These are phyloP conservation scores for Ctena decussata DNA, from an alignment of 2,888 invertebrate species.

Conservation along the genomic window DNA sequence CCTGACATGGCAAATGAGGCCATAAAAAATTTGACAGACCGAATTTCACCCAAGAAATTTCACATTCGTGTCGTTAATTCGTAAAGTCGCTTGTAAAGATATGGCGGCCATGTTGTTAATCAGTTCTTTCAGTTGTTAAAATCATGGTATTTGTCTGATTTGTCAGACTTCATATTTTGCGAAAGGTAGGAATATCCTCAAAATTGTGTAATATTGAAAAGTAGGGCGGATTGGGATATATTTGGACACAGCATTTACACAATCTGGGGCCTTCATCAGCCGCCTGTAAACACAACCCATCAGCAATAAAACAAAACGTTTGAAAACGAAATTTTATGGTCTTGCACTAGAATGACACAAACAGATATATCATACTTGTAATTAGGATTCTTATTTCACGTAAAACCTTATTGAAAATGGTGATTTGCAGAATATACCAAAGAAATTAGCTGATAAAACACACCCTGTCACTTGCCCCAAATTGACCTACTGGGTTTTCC, in stretches of 20 bases:
- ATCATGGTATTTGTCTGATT: neutral
- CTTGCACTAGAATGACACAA: too few relatives aligned
- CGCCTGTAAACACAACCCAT: neutral
- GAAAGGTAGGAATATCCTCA: neutral
- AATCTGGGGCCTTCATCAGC: neutral
- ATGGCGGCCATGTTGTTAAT: slow-evolving; percentile 72
- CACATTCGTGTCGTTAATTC: slow-evolving; percentile 40
- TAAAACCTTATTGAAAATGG: too few relatives aligned
- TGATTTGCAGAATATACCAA: too few relatives aligned
- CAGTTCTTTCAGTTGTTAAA: neutral
- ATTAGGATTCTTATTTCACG: too few relatives aligned
- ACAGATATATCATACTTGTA: too few relatives aligned
- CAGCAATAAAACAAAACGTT: too few relatives aligned
- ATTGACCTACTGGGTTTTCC: too few relatives aligned
- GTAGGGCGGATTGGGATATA: slow-evolving; percentile 9
- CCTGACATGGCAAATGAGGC: neutral
- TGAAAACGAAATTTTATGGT: too few relatives aligned
- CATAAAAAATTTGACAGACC: slow-evolving; percentile 9
- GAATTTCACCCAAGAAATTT: slow-evolving; percentile 27
- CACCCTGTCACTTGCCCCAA: too few relatives aligned
- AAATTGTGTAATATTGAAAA: neutral
- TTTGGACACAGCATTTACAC: slow-evolving; percentile 1
- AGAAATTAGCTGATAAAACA: too few relatives aligned
- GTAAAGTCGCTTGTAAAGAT: slow-evolving; percentile 24
- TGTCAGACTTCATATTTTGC: too few relatives aligned